Evolutionary conservation across 2,888 invertebrate genomes (phyloP).

Genomic region (Lutraria lutraria): DNA sequence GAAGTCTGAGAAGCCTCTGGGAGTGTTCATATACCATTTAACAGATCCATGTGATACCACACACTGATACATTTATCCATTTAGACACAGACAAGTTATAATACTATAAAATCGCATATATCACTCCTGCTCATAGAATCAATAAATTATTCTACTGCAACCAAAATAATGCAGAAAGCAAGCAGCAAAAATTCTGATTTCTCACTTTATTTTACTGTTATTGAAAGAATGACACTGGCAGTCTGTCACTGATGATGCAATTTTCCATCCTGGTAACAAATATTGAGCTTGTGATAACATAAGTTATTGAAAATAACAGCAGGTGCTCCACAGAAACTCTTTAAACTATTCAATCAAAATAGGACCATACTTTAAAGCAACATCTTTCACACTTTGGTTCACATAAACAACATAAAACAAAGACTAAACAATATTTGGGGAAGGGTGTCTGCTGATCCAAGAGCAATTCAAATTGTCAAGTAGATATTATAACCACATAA

Average conservation of each 20-base stretch:
- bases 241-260: constrained; percentile 1
- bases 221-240: background rate
- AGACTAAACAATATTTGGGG: too few relatives aligned
- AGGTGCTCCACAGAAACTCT: too few relatives aligned
- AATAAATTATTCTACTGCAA: constrained; percentile 11
- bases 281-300: too few relatives aligned
- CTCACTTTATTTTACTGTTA: background rate
- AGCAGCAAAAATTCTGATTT: background rate
- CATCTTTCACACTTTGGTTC: too few relatives aligned
- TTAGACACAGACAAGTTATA: background rate
- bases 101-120: background rate
- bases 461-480: too few relatives aligned
- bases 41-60: background rate
- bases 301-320: too few relatives aligned
- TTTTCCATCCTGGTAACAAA: background rate
- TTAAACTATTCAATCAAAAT: too few relatives aligned
- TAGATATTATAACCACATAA: too few relatives aligned
- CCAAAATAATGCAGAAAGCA: background rate
- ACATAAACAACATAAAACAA: too few relatives aligned
- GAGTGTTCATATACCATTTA: background rate
- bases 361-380: too few relatives aligned
- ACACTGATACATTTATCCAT: background rate
- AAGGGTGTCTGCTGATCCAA: too few relatives aligned
- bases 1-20: background rate
- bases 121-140: background rate